Conservation (phyloP, 2,113 vertebrate genomes). For the Nansenia antarctica region DNA sequence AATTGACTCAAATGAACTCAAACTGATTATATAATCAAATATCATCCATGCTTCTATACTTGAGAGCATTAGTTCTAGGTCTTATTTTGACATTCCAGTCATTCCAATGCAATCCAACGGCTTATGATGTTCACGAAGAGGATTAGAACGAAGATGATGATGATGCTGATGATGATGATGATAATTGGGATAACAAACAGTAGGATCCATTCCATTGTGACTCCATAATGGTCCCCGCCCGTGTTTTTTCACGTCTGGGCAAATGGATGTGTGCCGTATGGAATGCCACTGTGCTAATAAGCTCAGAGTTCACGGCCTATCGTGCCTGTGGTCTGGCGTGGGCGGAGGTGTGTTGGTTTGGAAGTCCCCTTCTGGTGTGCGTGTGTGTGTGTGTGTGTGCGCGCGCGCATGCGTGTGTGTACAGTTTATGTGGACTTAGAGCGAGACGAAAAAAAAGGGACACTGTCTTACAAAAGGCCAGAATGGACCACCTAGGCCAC, state of each 20-base stretch:
- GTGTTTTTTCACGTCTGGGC: neutral
- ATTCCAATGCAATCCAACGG: no score
- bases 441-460: slow-evolving; percentile 8
- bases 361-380: neutral
- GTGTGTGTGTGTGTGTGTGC: neutral
- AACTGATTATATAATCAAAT: no score
- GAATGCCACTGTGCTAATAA: neutral
- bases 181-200: no score
- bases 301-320: neutral
- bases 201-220: no score
- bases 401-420: neutral
- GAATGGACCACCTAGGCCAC: slow-evolving; percentile 10
- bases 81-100: no score
- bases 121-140: no score
- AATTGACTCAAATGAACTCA: no score
- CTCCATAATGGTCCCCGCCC: no score
- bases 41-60: no score
- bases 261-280: neutral
- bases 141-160: neutral
- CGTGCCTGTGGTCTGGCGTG: neutral
- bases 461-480: slow-evolving; percentile 31
- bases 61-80: no score
- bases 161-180: neutral
- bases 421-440: neutral
- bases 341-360: slow-evolving; percentile 9